Base-by-base conservation (phyloP, 2,797 vertebrate genomes). In the Microhierax caerulescens region DNA sequence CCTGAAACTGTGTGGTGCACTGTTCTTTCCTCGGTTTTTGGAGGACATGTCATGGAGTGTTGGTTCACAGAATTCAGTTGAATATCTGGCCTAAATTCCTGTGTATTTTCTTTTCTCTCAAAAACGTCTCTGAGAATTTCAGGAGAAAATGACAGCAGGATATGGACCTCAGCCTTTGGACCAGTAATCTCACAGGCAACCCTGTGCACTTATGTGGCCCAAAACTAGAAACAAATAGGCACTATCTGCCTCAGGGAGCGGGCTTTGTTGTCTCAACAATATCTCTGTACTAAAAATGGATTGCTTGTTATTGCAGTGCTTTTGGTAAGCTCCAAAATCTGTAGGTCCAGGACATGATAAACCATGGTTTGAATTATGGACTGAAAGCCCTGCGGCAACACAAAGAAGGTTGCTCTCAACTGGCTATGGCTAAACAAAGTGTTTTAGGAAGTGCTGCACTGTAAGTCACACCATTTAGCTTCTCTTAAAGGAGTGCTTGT, bases 341-440 rank as follows among this genome's bases (percentile, higher is more conserved):
- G 11, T 47, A 3, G 11, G n/a, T 34, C 20, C 30, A 6, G 24
- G 13, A 51, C 15, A 32, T 23, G 27, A 30, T 30, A 64, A 85
- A 45, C 10, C 20, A 22, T 32, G 15, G 1, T 65, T 20, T 60
- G 51, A 4, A 25, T 43, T 41, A 56, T 78, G n/a, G 45, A 37
- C 15, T 78, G 36, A 76, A 85, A 56, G 3, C 24, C 21, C 19
- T 6, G 34, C 51, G 27, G 18, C 7, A 22, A 65, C 23, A 10
- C 12, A 25, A 64, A 82, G 37, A 81, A 79, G 43, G 8, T 4
- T 45, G 70, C 19, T 72, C 27, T 20, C 64, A 53, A 5, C 7
- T 76, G 83, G 25, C 21, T 2, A 2, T 23, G 24, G 45, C 51
- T 45, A 39, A 47, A 20, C 0, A 3, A 17, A 27, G 1, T 4